Conservation (phyloP, 2,888 invertebrate genomes). For the Polydrusus tereticollis region DNA sequence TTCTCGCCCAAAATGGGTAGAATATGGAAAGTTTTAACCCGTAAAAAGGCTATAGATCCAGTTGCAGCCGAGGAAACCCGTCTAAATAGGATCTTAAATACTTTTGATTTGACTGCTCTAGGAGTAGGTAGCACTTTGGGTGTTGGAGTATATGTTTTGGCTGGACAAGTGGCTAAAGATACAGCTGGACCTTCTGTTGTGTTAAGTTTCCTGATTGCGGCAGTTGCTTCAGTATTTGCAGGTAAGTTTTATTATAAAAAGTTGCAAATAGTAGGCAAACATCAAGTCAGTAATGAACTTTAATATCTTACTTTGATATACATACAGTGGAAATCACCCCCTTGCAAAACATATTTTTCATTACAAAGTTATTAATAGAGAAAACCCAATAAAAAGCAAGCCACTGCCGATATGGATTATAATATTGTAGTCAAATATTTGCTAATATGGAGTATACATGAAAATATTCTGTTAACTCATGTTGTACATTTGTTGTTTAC, state of each 20-base stretch:
- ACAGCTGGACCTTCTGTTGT: constrained; percentile 89
- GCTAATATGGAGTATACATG: neutral
- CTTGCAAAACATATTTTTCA: too few relatives aligned
- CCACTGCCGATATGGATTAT: neutral
- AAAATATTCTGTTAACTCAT: neutral
- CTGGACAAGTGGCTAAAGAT: constrained; percentile 84
- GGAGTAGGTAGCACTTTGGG: constrained; percentile 89
- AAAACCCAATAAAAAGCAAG: neutral
- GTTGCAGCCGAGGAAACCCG: constrained; percentile 60
- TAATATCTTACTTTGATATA: too few relatives aligned
- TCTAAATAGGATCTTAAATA: constrained; percentile 75
- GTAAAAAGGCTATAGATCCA: constrained; percentile 62
- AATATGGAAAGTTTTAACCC: constrained; percentile 60
- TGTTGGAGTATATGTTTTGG: constrained; percentile 91
- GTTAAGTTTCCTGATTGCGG: constrained; percentile 88
- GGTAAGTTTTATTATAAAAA: constrained; percentile 69
- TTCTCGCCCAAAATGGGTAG: constrained; percentile 29
- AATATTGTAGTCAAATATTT: constrained; percentile 4
- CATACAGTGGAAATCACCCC: too few relatives aligned
- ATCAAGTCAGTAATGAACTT: too few relatives aligned
- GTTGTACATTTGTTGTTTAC: constrained; percentile 3
- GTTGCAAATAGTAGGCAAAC: too few relatives aligned
- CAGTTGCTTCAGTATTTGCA: constrained; percentile 89
- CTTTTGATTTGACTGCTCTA: constrained; percentile 85
- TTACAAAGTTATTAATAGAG: neutral